phyloP scores from a whole-genome alignment of 1,140 invertebrate species.

The Bombus huntii region DNA sequence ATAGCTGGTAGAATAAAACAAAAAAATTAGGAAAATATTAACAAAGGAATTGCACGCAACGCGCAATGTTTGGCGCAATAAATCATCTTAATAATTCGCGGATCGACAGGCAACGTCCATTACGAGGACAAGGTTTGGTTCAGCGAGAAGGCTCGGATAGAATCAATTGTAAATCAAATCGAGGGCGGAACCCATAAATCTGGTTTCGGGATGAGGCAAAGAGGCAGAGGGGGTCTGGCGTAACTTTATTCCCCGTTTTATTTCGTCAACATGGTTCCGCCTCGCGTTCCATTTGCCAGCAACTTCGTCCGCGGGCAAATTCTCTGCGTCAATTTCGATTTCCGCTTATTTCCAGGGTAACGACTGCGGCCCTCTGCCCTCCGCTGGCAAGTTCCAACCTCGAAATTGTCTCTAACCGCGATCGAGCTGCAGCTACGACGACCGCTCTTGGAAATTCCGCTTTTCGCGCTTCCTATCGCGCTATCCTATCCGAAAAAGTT shows the following conservation, averaged over 20 bases:
- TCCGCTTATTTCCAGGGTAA: conserved; percentile 51
- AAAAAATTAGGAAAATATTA: neutral
- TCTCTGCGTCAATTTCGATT: conserved; percentile 51
- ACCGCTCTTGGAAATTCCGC: neutral
- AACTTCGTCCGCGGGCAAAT: conserved; percentile 48
- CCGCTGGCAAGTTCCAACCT: conserved; percentile 23
- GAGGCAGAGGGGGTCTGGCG: neutral
- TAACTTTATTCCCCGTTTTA: conserved; percentile 51
- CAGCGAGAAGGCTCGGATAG: conserved; percentile 11
- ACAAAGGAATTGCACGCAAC: neutral
- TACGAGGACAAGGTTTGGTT: neutral
- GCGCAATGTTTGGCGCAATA: neutral
- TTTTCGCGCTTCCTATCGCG: conserved; percentile 5
- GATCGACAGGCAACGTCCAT: conserved; percentile 15
- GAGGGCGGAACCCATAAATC: conserved; percentile 31
- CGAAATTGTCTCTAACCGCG: conserved; percentile 51
- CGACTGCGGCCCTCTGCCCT: conserved; percentile 23
- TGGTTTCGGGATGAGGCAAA: neutral
- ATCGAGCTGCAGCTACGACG: conserved; percentile 28
- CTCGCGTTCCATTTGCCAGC: conserved; percentile 36
- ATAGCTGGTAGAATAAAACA: neutral
- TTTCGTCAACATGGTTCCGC: conserved; percentile 50
- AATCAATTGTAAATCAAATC: conserved; percentile 55
- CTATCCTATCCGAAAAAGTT: conserved; percentile 2
- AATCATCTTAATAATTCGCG: conserved; percentile 4